phyloP scores from a whole-genome alignment of 2,888 invertebrate species.

The Cataglyphis cursor region DNA sequence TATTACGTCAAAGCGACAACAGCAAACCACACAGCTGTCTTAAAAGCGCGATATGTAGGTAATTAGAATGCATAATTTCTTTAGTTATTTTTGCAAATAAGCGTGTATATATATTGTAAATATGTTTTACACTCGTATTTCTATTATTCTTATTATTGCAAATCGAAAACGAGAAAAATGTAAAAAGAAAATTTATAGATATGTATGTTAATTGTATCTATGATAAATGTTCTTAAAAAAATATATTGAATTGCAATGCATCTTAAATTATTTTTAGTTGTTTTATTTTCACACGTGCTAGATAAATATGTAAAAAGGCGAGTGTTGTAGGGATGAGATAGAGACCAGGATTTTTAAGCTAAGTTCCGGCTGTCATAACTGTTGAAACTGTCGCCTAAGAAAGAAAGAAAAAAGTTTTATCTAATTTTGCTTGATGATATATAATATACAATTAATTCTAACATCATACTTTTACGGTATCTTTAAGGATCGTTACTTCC shows the following conservation, averaged over 20 bases:
- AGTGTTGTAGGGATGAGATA: neutral
- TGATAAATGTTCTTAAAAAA: neutral
- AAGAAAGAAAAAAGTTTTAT: neutral
- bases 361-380: conserved; percentile 19
- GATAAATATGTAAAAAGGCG: neutral
- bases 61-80: conserved; percentile 56
- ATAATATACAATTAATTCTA: neutral
- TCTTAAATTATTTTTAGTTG: conserved; percentile 19
- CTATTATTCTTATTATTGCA: conserved; percentile 16
- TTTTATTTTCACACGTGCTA: conserved; percentile 9
- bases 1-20: conserved; percentile 71
- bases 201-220: conserved; percentile 14
- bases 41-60: conserved; percentile 76
- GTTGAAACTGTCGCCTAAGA: conserved; percentile 58
- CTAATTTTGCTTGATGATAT: neutral
- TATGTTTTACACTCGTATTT: conserved; percentile 9
- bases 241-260: conserved; percentile 28
- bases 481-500: conserved; percentile 66
- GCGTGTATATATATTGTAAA: neutral
- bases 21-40: conserved; percentile 63
- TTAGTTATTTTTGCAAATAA: neutral
- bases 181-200: conserved; percentile 28
- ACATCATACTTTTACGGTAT: conserved; percentile 53
- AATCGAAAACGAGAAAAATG: neutral
- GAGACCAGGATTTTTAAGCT: conserved; percentile 23